Conservation (phyloP, 2,113 vertebrate genomes). For the Calypte anna region DNA sequence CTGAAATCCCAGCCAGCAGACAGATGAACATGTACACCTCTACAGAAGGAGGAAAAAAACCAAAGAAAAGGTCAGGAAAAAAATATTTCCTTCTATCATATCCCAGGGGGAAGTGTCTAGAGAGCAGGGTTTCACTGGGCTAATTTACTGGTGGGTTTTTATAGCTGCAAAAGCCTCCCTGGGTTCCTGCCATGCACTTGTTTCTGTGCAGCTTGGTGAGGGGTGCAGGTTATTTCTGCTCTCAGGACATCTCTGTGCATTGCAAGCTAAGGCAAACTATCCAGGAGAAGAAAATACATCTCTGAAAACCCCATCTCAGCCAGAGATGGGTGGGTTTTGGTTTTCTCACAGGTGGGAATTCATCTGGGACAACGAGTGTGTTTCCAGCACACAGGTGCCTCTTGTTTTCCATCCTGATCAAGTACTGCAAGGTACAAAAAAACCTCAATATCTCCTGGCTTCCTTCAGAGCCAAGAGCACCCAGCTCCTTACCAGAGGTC, state of each 20-base stretch:
- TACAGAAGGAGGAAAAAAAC: neutral
- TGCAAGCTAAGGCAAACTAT: neutral
- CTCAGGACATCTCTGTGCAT: neutral
- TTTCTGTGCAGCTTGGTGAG: accelerated
- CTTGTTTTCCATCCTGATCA: neutral
- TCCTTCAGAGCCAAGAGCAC: neutral
- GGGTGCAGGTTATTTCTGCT: neutral
- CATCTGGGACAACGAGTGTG: neutral
- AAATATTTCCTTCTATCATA: neutral
- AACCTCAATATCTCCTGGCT: neutral
- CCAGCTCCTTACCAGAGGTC: neutral
- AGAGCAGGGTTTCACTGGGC: neutral
- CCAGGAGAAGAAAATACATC: neutral
- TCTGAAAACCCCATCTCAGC: neutral
- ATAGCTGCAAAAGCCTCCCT: neutral
- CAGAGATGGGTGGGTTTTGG: neutral
- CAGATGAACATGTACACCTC: neutral
- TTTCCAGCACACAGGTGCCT: neutral
- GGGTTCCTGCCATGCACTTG: neutral
- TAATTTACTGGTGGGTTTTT: neutral
- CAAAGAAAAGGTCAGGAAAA: neutral
- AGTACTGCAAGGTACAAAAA: neutral
- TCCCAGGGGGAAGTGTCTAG: neutral
- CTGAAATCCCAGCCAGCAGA: neutral
- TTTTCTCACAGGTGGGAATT: neutral